Base-by-base conservation (phyloP, 2,888 invertebrate genomes). In the Ptychoptera contaminata region DNA sequence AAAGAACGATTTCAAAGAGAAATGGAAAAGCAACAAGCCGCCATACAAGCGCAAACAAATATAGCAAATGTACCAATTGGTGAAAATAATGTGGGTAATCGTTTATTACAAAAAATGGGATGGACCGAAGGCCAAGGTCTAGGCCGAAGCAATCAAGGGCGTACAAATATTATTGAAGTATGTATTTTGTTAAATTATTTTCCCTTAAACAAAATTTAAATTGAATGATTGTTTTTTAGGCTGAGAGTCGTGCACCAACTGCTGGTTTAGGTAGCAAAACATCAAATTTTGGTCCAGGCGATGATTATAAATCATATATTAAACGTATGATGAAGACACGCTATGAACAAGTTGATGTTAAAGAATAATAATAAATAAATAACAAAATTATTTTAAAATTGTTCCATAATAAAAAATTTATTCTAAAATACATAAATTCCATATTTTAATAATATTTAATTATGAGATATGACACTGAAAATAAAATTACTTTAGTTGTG, bases 91-190 rank as follows among this genome's bases (percentile, higher is more conserved):
- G 87, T 96, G 47, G 98, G 97, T 8, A 96, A 86, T 59, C 84
- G 90, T 59, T 72, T 98, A 63, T 64, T 98, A 50, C 93, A 97
- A 65, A 93, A 92, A 67, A 98, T 98, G 98, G 98, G 98, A 5
- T 98, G 98, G 98, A 84, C 84, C 7, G 92, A 92, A 60, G 98
- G 98, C 0, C 82, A 88, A 69, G 98, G 98, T 0, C 69, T 98
- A 16, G 97, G 98, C 1, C 87, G 86, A 61, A 75, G 78, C 44
- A 91, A 91, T 59, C 96, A 97, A 65, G 96, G 92, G 11, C 72
- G 91, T 55, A 87, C 90, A 16, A 86, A 85, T 44, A 94, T 94
- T 40, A 88, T 96, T 50, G 87, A 92, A 72, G 87, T 85, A 48
- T 67, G 67, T 40, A 23, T 29, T 12, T 12, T 23, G 30, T 15